Percentiles rank a stretch among this genome's conserved stretches.
These are phyloP conservation scores for Brienomyrus longianalis DNA, from an alignment of 2,113 vertebrate species.

Conservation along the genomic window DNA sequence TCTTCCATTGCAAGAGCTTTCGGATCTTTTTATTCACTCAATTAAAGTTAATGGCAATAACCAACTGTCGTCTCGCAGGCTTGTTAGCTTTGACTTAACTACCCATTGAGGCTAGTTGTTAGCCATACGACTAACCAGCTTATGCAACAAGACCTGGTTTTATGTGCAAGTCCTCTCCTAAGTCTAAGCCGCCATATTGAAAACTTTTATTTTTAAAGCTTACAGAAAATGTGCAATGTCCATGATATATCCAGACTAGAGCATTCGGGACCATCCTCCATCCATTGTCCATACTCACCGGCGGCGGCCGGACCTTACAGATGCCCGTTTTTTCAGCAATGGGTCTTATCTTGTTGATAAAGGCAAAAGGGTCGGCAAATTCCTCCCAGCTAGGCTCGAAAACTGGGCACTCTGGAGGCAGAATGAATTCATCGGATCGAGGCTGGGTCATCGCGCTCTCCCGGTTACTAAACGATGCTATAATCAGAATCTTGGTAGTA, in stretches of 20 bases:
- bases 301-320: conserved; percentile 90
- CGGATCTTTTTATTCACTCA: not conserved
- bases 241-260: conserved; percentile 9
- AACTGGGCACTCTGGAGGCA: conserved; percentile 90
- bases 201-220: conserved; percentile 48
- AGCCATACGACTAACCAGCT: conserved; percentile 3
- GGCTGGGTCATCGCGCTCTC: conserved; percentile 61
- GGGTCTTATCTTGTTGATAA: conserved; percentile 94
- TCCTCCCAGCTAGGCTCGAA: conserved; percentile 95
- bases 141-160: conserved; percentile 31
- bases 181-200: conserved; percentile 80
- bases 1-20: not conserved
- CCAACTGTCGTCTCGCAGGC: not conserved
- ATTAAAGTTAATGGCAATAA: not conserved
- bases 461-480: conserved; percentile 38
- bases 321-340: conserved; percentile 96
- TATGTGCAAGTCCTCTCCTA: conserved; percentile 7
- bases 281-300: conserved; percentile 64
- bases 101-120: not conserved
- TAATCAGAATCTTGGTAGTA: conserved; percentile 10
- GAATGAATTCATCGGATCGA: conserved; percentile 80
- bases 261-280: not conserved
- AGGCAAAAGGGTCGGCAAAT: conserved; percentile 87
- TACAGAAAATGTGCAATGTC: conserved; percentile 54
- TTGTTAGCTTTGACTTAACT: not conserved